Evolutionary conservation across 2,797 vertebrate species (phyloP).

Genomic region (Anas flavirostris): DNA sequence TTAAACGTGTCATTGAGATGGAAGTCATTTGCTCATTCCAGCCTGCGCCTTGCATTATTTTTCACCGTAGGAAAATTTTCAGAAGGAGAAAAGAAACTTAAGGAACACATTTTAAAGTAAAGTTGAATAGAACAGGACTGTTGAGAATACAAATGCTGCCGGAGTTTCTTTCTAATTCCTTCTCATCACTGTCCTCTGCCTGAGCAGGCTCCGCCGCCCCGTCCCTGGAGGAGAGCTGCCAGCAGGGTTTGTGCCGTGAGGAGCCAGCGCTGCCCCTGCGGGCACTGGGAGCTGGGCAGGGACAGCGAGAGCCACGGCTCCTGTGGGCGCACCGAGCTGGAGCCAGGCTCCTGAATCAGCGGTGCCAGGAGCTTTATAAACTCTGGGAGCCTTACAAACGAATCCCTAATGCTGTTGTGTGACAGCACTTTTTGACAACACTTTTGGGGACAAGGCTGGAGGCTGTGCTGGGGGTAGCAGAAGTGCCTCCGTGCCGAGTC

Average conservation of each 20-base stretch:
- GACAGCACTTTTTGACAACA: background rate
- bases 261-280: background rate
- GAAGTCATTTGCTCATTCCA: slow-evolving; percentile 1
- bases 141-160: slow-evolving; percentile 33
- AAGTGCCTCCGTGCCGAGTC: too few relatives aligned
- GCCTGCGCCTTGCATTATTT: background rate
- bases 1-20: slow-evolving; percentile 12
- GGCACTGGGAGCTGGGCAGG: background rate
- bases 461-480: background rate
- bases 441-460: background rate
- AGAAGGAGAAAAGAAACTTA: slow-evolving; percentile 46
- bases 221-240: background rate
- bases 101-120: slow-evolving; percentile 19
- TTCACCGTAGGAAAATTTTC: slow-evolving; percentile 53
- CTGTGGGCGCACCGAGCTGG: background rate
- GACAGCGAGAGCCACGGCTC: rapidly evolving
- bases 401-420: too few relatives aligned
- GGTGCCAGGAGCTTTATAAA: background rate
- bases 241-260: background rate
- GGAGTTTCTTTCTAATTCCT: background rate
- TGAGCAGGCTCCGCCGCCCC: background rate
- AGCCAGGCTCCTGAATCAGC: background rate
- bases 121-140: slow-evolving; percentile 1
- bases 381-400: background rate
- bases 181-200: background rate